Conservation (phyloP, 2,113 vertebrate species). For the Triplophysa siluroides region DNA sequence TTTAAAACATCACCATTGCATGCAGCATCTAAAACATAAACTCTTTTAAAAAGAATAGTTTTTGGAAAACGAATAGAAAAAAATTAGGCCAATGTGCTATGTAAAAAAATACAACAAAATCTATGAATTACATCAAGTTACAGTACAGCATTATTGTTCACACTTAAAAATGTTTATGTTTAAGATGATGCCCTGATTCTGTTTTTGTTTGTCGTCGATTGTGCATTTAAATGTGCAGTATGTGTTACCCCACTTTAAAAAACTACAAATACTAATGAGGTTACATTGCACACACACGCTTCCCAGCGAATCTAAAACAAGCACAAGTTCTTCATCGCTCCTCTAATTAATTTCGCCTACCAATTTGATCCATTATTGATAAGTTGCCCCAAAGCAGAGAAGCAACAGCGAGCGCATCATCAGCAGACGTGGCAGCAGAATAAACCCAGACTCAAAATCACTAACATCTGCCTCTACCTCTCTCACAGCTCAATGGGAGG, state of each 20-base stretch:
- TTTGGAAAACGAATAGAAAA: too few species aligned
- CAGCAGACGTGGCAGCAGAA: background rate
- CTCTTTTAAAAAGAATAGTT: too few species aligned
- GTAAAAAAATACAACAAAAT: too few species aligned
- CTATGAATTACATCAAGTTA: background rate
- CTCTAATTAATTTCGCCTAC: constrained; percentile 64
- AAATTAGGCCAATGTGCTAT: too few species aligned
- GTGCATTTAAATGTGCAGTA: background rate
- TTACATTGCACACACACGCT: constrained; percentile 16
- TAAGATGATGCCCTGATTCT: background rate
- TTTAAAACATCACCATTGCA: too few species aligned
- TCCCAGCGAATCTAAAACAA: constrained; percentile 43
- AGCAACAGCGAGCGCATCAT: constrained; percentile 35
- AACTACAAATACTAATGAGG: background rate
- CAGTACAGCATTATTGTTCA: too few species aligned
- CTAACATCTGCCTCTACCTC: constrained; percentile 20
- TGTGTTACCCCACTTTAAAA: background rate
- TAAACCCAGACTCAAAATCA: background rate
- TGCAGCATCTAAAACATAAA: too few species aligned
- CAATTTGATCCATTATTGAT: constrained; percentile 69
- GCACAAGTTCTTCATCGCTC: constrained; percentile 63
- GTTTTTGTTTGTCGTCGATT: background rate
- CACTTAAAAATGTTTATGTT: background rate
- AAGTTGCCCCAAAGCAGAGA: constrained; percentile 40
- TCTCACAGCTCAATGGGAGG: background rate